Base-by-base conservation (phyloP, 2,888 invertebrate species). In the Hoplodrina ambigua region DNA sequence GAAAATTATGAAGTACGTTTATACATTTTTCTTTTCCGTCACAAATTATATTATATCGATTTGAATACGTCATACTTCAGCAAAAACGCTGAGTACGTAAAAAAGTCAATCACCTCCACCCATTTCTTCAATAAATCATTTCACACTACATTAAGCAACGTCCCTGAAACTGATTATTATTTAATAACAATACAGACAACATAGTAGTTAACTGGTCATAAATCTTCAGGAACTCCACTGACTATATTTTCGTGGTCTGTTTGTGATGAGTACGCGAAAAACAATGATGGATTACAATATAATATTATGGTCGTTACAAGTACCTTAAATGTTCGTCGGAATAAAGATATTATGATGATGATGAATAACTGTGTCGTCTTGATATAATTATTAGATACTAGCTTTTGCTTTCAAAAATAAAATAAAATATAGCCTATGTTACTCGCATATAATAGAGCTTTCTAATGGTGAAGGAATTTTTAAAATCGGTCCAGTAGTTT, bases 181-280 rank as follows among this genome's bases (percentile, higher is more conserved):
- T 56, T 57, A 20, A 64, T 75, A 64, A 78, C 60, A 30, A 64
- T 46, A 71, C 50, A 55, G 78, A 59, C 58, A 50, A 41, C 57
- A 37, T 25, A 20, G 52, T 53, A 59, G 25, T 78, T 74, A 78
- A 78, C 50, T 20, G 37, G 6, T 60, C 78, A 52, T 78, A 60
- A 72, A 78, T 75, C 78, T 72, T 75, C 55, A 20, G 52, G 20
- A 37, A 19, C 13, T 59, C 55, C 52, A 55, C n/a, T 33, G 1
- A 56, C n/a, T 13, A 50, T 54, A 54, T 44, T 44, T 78, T 59
- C 58, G 5, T 19, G 20, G 30, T 33, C 7, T 11, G 20, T 19
- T 17, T 55, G 25, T 70, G 53, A 75, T 78, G 59, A 63, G 30
- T 49, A 44, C 33, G 30, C 50, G 17, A 2, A 72, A 69, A 33